These are phyloP conservation scores for Ceratoteleas bidentatus DNA, from an alignment of 1,140 invertebrate genomes.

Conservation along the genomic window DNA sequence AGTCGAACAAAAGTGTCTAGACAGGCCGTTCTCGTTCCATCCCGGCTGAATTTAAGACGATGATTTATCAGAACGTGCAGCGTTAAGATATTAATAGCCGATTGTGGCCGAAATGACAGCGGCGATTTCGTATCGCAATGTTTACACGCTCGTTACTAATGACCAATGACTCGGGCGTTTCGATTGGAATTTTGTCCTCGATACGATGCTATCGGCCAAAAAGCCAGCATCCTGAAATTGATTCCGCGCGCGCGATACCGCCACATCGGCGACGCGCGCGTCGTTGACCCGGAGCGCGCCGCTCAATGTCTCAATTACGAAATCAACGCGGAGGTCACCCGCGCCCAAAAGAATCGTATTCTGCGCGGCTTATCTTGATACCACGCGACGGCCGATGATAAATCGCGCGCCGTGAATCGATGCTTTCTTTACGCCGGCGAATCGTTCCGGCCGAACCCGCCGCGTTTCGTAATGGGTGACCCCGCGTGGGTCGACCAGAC, in stretches of 20 bases:
- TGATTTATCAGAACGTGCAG: conserved; percentile 34
- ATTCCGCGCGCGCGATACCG: not conserved
- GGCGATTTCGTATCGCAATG: conserved; percentile 46
- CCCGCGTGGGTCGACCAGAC: conserved; percentile 70
- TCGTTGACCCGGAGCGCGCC: conserved; percentile 12
- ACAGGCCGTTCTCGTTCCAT: too few species aligned
- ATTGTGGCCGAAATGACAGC: conserved; percentile 48
- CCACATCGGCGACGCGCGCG: not conserved
- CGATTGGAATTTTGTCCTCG: conserved; percentile 36
- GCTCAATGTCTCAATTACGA: conserved; percentile 51
- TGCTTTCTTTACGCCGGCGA: conserved; percentile 40
- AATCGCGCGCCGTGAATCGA: conserved; percentile 56
- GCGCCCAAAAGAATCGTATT: conserved; percentile 35
- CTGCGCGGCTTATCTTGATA: conserved; percentile 53
- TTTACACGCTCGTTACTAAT: conserved; percentile 57
- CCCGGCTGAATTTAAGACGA: conserved; percentile 5
- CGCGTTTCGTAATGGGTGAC: conserved; percentile 67
- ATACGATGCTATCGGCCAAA: conserved; percentile 21
- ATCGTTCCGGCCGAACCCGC: conserved; percentile 48
- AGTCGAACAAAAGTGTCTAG: too few species aligned
- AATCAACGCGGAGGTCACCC: conserved; percentile 37
- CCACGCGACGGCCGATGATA: conserved; percentile 55
- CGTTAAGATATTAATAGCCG: conserved; percentile 54
- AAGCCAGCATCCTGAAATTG: not conserved
- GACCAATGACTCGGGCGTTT: conserved; percentile 41